These are phyloP conservation scores for Bergia puertoricense DNA, from an alignment of 92 coral and sea anemone species.

Conservation along the genomic window DNA sequence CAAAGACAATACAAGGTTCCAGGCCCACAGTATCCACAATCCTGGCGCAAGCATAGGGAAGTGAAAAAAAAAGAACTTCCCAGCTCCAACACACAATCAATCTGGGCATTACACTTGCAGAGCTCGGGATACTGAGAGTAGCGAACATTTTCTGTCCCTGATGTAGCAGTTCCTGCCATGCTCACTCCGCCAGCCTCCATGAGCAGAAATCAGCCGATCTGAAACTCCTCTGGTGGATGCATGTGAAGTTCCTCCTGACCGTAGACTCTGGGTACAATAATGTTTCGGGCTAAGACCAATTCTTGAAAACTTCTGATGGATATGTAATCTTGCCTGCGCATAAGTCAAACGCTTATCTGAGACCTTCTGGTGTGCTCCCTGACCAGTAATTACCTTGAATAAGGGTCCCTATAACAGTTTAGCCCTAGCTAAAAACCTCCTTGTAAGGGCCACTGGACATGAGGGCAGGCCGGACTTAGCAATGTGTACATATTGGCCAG, in stretches of 20 bases:
- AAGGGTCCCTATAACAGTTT: not conserved
- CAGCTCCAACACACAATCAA: not conserved
- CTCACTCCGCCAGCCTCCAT: slow-evolving; percentile 32
- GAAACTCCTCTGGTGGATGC: slow-evolving; percentile 26
- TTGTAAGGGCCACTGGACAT: not conserved
- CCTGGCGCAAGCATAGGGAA: slow-evolving; percentile 7
- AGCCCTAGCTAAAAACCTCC: slow-evolving; percentile 7
- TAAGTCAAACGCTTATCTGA: not conserved
- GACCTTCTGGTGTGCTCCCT: slow-evolving; percentile 5
- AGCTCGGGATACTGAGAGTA: slow-evolving; percentile 9
- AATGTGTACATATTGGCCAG: slow-evolving; percentile 28
- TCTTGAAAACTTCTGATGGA: not conserved
- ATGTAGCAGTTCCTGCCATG: slow-evolving; percentile 8
- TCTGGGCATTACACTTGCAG: not conserved
- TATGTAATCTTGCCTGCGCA: slow-evolving; percentile 16
- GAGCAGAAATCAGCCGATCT: slow-evolving; percentile 22
- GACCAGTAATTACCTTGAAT: not conserved
- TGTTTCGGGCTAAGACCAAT: slow-evolving; percentile 26
- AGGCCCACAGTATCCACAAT: slow-evolving; percentile 14
- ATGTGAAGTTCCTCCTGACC: slow-evolving; percentile 21
- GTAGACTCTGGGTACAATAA: slow-evolving; percentile 23
- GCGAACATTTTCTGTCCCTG: not conserved
- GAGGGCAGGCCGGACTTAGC: not conserved
- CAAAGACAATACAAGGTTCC: not conserved
- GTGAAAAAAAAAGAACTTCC: not conserved